A percentile compares a stretch with the other conserved stretches of the same genome.
Conservation (phyloP, 2,888 invertebrate genomes). For the Serrognathus titanus region DNA sequence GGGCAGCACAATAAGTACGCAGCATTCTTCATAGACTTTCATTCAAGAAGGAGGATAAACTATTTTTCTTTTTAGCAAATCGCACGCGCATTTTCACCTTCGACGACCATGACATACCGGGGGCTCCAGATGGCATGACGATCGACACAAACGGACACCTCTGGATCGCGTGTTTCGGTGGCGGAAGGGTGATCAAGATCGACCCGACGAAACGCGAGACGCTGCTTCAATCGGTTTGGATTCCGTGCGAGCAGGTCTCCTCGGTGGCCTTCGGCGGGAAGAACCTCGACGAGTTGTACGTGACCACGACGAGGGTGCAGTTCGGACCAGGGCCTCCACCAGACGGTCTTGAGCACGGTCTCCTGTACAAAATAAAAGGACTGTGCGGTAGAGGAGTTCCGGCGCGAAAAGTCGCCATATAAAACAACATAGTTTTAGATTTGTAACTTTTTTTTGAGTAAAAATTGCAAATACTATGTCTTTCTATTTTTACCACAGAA, state of each 20-base stretch:
- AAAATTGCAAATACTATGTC: too few species aligned
- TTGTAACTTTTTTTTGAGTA: too few species aligned
- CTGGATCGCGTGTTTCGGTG: constrained; percentile 74
- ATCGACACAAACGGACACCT: constrained; percentile 73
- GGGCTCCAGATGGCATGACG: constrained; percentile 71
- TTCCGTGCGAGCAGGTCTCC: constrained; percentile 65
- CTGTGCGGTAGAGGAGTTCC: constrained; percentile 56
- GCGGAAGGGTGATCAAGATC: constrained; percentile 58
- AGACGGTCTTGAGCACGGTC: constrained; percentile 58
- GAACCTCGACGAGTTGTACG: constrained; percentile 63
- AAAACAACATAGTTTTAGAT: background rate
- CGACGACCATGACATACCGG: constrained; percentile 41
- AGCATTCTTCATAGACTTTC: constrained; percentile 4
- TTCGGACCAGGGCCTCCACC: constrained; percentile 52
- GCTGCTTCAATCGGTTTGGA: constrained; percentile 57
- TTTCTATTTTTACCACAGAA: too few species aligned
- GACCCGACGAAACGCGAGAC: constrained; percentile 54
- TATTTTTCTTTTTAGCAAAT: constrained; percentile 52
- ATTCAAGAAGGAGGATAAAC: too few species aligned
- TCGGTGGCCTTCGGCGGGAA: constrained; percentile 72
- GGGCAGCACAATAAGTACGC: constrained; percentile 49
- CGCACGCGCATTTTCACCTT: constrained; percentile 58
- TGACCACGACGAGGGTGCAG: constrained; percentile 61
- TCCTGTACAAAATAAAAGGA: constrained; percentile 48
- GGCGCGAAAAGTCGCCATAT: constrained; percentile 39